Percentiles rank a stretch among this genome's conserved stretches.
Conservation (phyloP, 2,888 invertebrate genomes). For the Sicus ferrugineus region DNA sequence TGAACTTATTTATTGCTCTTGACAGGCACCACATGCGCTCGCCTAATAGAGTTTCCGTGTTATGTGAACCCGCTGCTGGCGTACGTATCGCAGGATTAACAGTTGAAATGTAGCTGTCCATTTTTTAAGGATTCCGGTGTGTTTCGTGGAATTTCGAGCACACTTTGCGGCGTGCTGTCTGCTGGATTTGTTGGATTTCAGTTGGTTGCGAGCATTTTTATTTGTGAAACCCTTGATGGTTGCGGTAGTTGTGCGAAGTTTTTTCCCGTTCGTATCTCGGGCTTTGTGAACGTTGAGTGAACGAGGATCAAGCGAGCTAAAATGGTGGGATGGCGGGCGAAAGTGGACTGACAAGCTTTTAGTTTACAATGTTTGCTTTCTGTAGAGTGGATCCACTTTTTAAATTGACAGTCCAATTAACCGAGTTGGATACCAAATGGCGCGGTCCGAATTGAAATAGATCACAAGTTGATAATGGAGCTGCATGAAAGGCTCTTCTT, state of each 20-base stretch:
- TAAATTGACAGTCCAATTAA: neutral
- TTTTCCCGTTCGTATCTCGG: too few relatives aligned
- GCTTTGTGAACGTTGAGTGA: neutral
- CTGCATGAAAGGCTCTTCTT: neutral
- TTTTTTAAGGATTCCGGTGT: neutral
- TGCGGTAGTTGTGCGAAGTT: neutral
- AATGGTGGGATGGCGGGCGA: too few relatives aligned
- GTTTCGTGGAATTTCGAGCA: neutral
- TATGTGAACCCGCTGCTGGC: slow-evolving; percentile 3
- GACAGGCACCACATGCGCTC: too few relatives aligned
- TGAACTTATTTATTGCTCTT: too few relatives aligned
- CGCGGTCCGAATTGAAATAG: neutral
- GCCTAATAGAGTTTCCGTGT: slow-evolving; percentile 37
- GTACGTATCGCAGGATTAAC: slow-evolving; percentile 34
- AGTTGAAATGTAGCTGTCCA: neutral
- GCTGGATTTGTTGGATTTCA: neutral
- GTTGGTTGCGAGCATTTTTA: neutral
- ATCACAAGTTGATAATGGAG: neutral
- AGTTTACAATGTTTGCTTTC: too few relatives aligned
- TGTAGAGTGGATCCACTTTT: too few relatives aligned
- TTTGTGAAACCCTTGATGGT: neutral
- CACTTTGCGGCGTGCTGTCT: neutral
- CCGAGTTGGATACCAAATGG: neutral
- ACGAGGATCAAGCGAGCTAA: neutral
- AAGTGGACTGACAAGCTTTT: neutral